Percentiles rank a stretch among this genome's conserved stretches.
phyloP scores from a whole-genome alignment of 2,113 vertebrate genomes.

The Atherinomorus stipes region DNA sequence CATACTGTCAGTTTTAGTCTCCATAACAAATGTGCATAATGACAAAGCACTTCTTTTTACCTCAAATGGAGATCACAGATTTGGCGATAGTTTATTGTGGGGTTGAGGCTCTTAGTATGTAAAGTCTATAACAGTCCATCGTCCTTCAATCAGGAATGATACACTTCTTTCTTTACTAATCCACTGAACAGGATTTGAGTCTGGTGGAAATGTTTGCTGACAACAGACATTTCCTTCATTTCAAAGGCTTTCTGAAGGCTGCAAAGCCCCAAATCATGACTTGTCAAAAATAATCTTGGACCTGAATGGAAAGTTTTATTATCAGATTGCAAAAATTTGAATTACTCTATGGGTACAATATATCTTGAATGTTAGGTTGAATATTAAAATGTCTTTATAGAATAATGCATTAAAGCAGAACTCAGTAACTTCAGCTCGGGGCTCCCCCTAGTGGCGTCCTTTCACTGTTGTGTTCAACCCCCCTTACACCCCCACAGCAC shows the following conservation, averaged over 20 bases:
- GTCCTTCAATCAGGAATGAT: slow-evolving; percentile 15
- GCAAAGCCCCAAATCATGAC: slow-evolving; percentile 38
- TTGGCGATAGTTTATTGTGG: slow-evolving; percentile 27
- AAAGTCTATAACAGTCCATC: slow-evolving; percentile 15
- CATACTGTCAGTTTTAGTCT: slow-evolving; percentile 21
- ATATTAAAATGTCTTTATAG: too few species aligned
- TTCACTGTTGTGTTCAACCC: too few species aligned
- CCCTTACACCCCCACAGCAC: too few species aligned
- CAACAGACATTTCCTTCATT: slow-evolving; percentile 46
- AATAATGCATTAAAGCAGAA: too few species aligned
- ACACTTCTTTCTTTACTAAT: slow-evolving; percentile 50
- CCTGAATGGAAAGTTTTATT: neutral
- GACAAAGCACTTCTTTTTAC: slow-evolving; percentile 9
- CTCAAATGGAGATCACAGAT: slow-evolving; percentile 11
- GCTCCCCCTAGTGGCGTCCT: too few species aligned
- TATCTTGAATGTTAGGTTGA: neutral
- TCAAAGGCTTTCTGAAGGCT: slow-evolving; percentile 60
- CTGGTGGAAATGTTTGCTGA: neutral
- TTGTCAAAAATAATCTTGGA: neutral
- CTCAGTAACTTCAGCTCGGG: too few species aligned
- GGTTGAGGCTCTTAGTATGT: slow-evolving; percentile 18
- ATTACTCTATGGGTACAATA: neutral
- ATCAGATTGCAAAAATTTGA: neutral
- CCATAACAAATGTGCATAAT: slow-evolving; percentile 24
- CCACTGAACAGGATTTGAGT: slow-evolving; percentile 55